Conservation (phyloP, 1,140 invertebrate species). For the Nasonia longicornis region DNA sequence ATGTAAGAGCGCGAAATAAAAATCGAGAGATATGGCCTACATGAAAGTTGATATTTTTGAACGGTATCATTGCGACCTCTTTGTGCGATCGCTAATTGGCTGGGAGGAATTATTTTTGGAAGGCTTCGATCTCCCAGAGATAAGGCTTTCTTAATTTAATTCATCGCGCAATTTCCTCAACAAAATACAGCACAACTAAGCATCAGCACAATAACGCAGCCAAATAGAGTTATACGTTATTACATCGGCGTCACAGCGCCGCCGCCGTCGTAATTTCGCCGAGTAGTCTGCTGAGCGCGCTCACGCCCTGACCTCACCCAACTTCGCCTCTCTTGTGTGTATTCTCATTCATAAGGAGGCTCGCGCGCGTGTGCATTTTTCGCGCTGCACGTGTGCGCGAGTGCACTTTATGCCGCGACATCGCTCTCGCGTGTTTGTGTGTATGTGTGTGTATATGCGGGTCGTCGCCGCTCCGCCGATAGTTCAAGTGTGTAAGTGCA, state of each 20-base stretch:
- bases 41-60: too few species aligned
- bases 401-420: not conserved
- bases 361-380: constrained; percentile 7
- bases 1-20: not conserved
- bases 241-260: too few species aligned
- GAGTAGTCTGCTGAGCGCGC: not conserved
- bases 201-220: too few species aligned
- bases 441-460: not conserved
- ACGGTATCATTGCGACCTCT: too few species aligned
- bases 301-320: constrained; percentile 16
- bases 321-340: constrained; percentile 6
- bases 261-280: too few species aligned
- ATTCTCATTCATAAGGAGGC: constrained; percentile 17
- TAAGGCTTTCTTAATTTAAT: too few species aligned
- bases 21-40: not conserved
- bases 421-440: not conserved
- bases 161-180: too few species aligned
- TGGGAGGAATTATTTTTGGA: too few species aligned
- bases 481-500: not conserved
- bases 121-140: too few species aligned
- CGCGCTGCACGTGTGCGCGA: not conserved
- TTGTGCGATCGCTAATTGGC: too few species aligned
- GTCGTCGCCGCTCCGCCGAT: not conserved
- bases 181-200: too few species aligned
- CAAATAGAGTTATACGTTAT: too few species aligned